phyloP scores from a whole-genome alignment of 2,797 vertebrate species.

The Sebastes cheni region DNA sequence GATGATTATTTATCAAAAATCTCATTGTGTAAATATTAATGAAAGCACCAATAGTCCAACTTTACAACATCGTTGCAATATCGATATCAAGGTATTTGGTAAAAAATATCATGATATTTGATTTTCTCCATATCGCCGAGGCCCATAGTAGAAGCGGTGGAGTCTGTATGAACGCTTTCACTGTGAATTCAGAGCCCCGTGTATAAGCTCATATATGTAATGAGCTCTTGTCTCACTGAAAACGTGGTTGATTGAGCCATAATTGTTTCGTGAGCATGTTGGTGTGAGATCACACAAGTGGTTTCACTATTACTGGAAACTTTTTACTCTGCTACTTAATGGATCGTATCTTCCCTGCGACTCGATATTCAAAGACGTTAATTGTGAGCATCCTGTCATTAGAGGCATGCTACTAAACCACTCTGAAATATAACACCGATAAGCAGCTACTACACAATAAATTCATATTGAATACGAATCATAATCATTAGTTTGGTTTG shows the following conservation, averaged over 20 bases:
- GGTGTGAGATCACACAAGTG: neutral
- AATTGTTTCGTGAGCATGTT: neutral
- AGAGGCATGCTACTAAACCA: constrained; percentile 14
- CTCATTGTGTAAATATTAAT: too few relatives aligned
- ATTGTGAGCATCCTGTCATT: constrained; percentile 39
- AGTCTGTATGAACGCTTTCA: neutral
- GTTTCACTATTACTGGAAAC: neutral
- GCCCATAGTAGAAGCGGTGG: neutral
- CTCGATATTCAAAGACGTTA: constrained; percentile 21
- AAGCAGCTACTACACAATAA: constrained; percentile 1
- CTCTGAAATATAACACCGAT: constrained; percentile 37
- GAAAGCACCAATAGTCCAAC: too few relatives aligned
- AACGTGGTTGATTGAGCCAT: neutral
- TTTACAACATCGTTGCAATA: too few relatives aligned
- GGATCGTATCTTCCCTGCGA: neutral
- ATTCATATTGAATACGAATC: neutral
- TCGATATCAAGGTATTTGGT: too few relatives aligned
- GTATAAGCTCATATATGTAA: neutral
- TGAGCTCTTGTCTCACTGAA: neutral
- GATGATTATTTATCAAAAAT: too few relatives aligned
- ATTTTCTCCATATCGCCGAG: too few relatives aligned
- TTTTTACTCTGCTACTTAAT: constrained; percentile 27
- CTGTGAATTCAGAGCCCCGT: neutral
- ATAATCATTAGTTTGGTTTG: neutral
- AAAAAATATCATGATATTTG: too few relatives aligned